phyloP scores from a whole-genome alignment of 2,797 vertebrate species.

The Coranthus polyacanthus region DNA sequence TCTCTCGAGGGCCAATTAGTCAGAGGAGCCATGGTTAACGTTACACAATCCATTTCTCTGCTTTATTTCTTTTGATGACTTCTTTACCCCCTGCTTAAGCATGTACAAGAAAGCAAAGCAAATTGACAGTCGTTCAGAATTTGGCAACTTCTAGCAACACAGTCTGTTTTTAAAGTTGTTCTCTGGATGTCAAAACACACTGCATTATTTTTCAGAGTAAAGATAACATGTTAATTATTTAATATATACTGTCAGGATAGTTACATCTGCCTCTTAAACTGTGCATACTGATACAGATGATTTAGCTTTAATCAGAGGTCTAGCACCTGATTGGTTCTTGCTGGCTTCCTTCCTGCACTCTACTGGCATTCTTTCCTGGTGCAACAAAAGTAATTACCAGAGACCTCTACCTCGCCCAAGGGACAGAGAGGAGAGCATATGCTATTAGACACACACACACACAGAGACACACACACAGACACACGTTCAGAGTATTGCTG shows the following conservation, averaged over 20 bases:
- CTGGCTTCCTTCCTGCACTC: slow-evolving; percentile 65
- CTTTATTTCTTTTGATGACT: slow-evolving; percentile 59
- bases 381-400: slow-evolving; percentile 86
- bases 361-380: slow-evolving; percentile 70
- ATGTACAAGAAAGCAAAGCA: slow-evolving; percentile 44
- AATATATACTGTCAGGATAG: neutral
- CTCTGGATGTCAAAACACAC: neutral
- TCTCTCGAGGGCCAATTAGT: slow-evolving; percentile 73
- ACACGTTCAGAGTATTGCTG: slow-evolving; percentile 55
- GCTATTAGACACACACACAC: slow-evolving; percentile 53
- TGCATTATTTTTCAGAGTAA: neutral
- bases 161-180: too few relatives aligned
- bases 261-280: slow-evolving; percentile 1
- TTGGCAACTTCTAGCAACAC: slow-evolving; percentile 7
- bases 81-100: slow-evolving; percentile 45
- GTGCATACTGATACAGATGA: slow-evolving; percentile 38
- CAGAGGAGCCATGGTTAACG: slow-evolving; percentile 51
- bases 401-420: slow-evolving; percentile 73
- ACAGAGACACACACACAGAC: slow-evolving; percentile 11
- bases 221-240: slow-evolving; percentile 4
- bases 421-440: slow-evolving; percentile 81
- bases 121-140: slow-evolving; percentile 39
- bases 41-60: slow-evolving; percentile 44
- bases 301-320: slow-evolving; percentile 59
- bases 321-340: slow-evolving; percentile 66